phyloP scores from a whole-genome alignment of 2,888 invertebrate genomes.

The Clostera curtula region DNA sequence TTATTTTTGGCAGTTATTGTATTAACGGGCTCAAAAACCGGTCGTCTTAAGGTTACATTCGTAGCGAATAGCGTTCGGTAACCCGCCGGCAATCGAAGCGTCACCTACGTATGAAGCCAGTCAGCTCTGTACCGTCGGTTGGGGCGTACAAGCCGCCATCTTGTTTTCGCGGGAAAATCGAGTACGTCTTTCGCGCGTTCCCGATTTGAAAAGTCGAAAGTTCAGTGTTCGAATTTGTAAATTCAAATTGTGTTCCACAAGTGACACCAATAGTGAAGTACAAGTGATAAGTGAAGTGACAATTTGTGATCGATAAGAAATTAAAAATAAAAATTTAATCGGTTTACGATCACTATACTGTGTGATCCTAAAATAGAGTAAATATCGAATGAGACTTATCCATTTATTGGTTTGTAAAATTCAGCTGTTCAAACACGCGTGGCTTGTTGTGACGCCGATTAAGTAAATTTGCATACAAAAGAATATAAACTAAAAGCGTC shows the following conservation, averaged over 20 bases:
- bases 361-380: too few species aligned
- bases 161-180: slow-evolving; percentile 49
- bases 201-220: slow-evolving; percentile 18
- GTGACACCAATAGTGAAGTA: slow-evolving; percentile 16
- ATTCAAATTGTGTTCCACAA: slow-evolving; percentile 10
- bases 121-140: slow-evolving; percentile 25
- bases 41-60: slow-evolving; percentile 40
- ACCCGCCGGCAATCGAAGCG: slow-evolving; percentile 15
- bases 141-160: slow-evolving; percentile 35
- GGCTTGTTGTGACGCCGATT: slow-evolving; percentile 28
- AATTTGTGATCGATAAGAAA: slow-evolving; percentile 8
- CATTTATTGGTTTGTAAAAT: slow-evolving; percentile 26
- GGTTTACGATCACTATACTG: slow-evolving; percentile 15
- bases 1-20: slow-evolving; percentile 41
- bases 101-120: slow-evolving; percentile 31
- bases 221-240: slow-evolving; percentile 9
- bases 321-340: slow-evolving; percentile 10
- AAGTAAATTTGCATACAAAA: slow-evolving; percentile 39
- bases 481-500: slow-evolving; percentile 35
- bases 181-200: slow-evolving; percentile 23
- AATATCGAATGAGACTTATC: too few species aligned
- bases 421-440: slow-evolving; percentile 38
- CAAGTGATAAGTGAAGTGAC: slow-evolving; percentile 8
- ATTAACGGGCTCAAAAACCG: slow-evolving; percentile 40
- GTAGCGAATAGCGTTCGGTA: slow-evolving; percentile 27